A percentile compares a stretch with the other conserved stretches of the same genome.
Conservation (phyloP, 2,113 vertebrate genomes). For the Plectropomus leopardus region DNA sequence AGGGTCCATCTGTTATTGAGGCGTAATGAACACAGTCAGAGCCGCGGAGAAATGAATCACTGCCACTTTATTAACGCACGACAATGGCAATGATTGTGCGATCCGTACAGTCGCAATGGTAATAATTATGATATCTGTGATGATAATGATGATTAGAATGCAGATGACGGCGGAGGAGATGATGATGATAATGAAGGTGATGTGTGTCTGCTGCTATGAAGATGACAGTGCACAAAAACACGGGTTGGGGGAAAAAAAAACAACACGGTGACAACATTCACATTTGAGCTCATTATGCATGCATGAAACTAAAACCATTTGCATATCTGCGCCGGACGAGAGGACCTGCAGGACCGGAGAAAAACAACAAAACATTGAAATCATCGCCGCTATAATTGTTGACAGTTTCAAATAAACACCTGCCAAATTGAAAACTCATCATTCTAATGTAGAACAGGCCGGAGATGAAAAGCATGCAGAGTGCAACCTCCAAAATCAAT, state of each 20-base stretch:
- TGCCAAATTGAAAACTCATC: constrained; percentile 89
- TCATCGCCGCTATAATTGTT: constrained; percentile 55
- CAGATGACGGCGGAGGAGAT: constrained; percentile 56
- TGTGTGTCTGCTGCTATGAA: constrained; percentile 57
- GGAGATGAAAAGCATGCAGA: constrained; percentile 75
- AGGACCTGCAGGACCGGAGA: constrained; percentile 48
- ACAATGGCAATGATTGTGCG: constrained; percentile 72
- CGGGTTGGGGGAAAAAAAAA: constrained; percentile 56
- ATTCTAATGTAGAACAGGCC: constrained; percentile 85
- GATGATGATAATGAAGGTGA: constrained; percentile 62
- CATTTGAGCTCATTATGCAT: constrained; percentile 67
- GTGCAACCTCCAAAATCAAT: constrained; percentile 84
- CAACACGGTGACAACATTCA: constrained; percentile 49
- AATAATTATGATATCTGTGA: constrained; percentile 81
- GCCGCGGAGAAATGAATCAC: constrained; percentile 72
- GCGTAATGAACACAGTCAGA: constrained; percentile 77
- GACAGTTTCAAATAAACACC: constrained; percentile 76
- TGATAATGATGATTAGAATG: constrained; percentile 79
- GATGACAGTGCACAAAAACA: constrained; percentile 59
- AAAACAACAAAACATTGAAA: constrained; percentile 59
- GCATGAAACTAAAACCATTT: constrained; percentile 64
- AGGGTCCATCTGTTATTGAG: constrained; percentile 81
- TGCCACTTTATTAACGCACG: constrained; percentile 72
- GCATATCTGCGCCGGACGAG: constrained; percentile 59
- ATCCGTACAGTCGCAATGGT: constrained; percentile 55